Conservation (phyloP, 2,113 vertebrate genomes). For the Ceratotherium simum region DNA sequence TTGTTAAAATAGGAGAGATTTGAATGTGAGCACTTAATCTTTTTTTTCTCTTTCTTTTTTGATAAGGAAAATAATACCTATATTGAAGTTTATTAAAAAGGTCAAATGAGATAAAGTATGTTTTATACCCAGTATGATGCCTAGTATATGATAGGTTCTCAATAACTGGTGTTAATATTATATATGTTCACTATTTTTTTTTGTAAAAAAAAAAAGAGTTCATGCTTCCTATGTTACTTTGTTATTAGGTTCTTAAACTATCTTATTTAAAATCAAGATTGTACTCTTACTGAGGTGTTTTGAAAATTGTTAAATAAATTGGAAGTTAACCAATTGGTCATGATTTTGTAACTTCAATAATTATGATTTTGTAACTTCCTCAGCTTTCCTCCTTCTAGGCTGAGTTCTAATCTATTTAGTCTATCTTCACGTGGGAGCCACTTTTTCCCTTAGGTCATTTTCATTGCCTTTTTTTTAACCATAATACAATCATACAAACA, state of each 20-base stretch:
- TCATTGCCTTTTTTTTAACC: not conserved
- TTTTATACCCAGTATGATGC: not conserved
- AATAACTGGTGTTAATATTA: not conserved
- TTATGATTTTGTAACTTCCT: constrained; percentile 48
- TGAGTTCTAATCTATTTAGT: not conserved
- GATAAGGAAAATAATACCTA: not conserved
- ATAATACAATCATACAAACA: not conserved
- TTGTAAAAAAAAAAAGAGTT: not conserved
- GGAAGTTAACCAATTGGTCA: not conserved
- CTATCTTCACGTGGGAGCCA: not conserved
- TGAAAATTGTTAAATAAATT: not conserved
- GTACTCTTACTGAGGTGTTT: not conserved
- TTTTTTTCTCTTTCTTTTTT: not conserved
- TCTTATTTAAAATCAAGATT: constrained; percentile 27
- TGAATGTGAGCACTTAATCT: not conserved
- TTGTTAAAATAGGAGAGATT: not conserved
- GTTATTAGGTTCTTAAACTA: not conserved
- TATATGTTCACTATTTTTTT: not conserved
- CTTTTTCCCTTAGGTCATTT: not conserved
- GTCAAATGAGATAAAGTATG: not conserved
- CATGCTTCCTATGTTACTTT: not conserved
- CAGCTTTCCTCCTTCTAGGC: not conserved
- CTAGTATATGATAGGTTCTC: not conserved
- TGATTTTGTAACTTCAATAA: not conserved
- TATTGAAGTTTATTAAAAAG: constrained; percentile 25